Percentiles rank a stretch among this genome's conserved stretches.
Evolutionary conservation across 2,797 vertebrate genomes (phyloP).

Genomic region (Chloroceryle inda): DNA sequence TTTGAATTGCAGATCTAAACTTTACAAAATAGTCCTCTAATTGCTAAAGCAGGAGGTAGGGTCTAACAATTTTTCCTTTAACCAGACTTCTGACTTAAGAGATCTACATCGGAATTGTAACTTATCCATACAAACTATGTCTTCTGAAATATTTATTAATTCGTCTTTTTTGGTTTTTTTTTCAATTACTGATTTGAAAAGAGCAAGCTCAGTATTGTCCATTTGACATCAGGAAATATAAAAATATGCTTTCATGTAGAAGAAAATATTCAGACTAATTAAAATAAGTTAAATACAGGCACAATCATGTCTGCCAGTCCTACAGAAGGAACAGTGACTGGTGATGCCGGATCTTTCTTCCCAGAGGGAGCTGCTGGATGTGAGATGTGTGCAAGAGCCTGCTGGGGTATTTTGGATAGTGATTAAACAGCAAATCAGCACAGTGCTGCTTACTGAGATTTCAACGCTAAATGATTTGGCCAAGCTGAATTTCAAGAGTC

Average conservation of each 20-base stretch:
- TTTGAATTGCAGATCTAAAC: background rate
- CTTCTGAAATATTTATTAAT: background rate
- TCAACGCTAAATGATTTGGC: background rate
- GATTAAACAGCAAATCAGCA: fast-evolving
- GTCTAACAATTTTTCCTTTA: background rate
- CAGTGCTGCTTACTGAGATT: background rate
- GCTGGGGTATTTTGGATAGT: background rate
- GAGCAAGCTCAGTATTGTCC: too few relatives aligned
- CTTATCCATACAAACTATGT: background rate
- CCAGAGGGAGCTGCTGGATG: fast-evolving
- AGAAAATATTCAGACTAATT: too few relatives aligned
- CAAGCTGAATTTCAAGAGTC: background rate
- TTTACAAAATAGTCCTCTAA: background rate
- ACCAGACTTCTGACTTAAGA: background rate
- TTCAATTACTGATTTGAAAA: too few relatives aligned
- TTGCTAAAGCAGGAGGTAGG: background rate
- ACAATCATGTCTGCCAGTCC: too few relatives aligned
- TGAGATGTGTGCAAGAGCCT: background rate
- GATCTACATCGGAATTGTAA: background rate
- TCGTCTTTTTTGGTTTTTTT: background rate
- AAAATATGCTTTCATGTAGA: too few relatives aligned
- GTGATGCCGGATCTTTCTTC: background rate
- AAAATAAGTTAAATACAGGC: too few relatives aligned
- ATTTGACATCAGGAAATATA: too few relatives aligned
- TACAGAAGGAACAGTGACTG: too few relatives aligned